Percentiles rank a stretch among this genome's conserved stretches.
Conservation (phyloP, 2,888 invertebrate genomes). For the Noctua comes region DNA sequence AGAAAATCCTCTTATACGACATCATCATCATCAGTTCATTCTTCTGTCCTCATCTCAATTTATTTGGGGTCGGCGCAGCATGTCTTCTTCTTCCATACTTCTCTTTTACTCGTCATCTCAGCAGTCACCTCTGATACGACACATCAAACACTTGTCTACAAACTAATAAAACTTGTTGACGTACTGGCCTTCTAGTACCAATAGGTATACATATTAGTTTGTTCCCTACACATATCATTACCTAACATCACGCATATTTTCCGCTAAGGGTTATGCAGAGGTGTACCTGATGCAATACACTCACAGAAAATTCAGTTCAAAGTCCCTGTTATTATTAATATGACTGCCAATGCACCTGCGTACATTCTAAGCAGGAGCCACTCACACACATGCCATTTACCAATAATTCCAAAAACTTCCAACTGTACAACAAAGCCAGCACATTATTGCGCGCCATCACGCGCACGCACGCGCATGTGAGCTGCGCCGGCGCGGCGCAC, state of each 20-base stretch:
- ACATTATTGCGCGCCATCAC: slow-evolving; percentile 64
- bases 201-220: not conserved
- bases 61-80: not conserved
- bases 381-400: slow-evolving; percentile 15
- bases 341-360: not conserved
- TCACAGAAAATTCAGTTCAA: not conserved
- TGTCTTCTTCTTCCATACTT: not conserved
- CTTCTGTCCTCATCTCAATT: not conserved
- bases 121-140: not conserved
- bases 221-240: not conserved
- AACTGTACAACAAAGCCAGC: slow-evolving; percentile 41
- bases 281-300: not conserved
- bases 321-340: not conserved
- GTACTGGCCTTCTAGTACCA: not conserved
- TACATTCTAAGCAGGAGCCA: slow-evolving; percentile 12
- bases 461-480: slow-evolving; percentile 45
- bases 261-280: not conserved
- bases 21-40: not conserved
- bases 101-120: not conserved
- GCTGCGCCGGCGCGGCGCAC: slow-evolving; percentile 58
- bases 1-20: not conserved
- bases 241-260: not conserved
- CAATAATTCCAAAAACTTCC: slow-evolving; percentile 41
- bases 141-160: not conserved
- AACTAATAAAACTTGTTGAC: not conserved